Percentiles rank a stretch among this genome's conserved stretches.
These are phyloP conservation scores for Spea bombifrons DNA, from an alignment of 2,113 vertebrate genomes.

Conservation along the genomic window DNA sequence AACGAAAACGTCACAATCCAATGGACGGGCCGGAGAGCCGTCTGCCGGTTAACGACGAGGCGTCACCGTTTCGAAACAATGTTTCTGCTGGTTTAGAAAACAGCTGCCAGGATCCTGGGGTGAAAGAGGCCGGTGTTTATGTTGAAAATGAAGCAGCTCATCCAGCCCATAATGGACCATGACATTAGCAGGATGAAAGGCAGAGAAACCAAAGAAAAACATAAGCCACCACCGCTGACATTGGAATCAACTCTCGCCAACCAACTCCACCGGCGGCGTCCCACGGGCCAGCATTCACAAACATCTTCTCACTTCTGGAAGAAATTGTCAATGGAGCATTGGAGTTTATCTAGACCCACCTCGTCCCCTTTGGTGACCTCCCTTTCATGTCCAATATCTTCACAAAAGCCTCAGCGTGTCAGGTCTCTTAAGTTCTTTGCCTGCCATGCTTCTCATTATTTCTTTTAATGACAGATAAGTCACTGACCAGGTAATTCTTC, in stretches of 20 bases:
- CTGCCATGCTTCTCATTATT: constrained; percentile 61
- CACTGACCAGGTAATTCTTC: constrained; percentile 49
- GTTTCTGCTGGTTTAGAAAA: constrained; percentile 26
- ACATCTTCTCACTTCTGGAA: constrained; percentile 64
- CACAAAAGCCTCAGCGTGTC: constrained; percentile 68
- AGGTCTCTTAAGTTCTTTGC: constrained; percentile 60
- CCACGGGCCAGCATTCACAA: constrained; percentile 62
- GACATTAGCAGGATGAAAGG: constrained; percentile 65
- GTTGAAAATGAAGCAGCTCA: constrained; percentile 57
- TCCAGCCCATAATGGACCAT: constrained; percentile 61
- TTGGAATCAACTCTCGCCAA: constrained; percentile 54
- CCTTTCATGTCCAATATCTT: constrained; percentile 71
- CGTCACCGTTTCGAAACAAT: constrained; percentile 30
- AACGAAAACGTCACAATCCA: not conserved
- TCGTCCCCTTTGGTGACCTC: constrained; percentile 62
- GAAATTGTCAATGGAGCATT: constrained; percentile 64
- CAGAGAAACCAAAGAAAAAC: constrained; percentile 62
- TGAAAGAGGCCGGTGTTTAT: constrained; percentile 53
- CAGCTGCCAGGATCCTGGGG: constrained; percentile 41
- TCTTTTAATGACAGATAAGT: constrained; percentile 51
- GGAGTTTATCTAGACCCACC: constrained; percentile 74
- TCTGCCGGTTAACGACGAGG: constrained; percentile 2
- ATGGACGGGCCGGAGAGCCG: not conserved
- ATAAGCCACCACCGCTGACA: constrained; percentile 64
- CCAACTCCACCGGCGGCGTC: constrained; percentile 56